A percentile compares a stretch with the other conserved stretches of the same genome.
Conservation (phyloP, 2,797 vertebrate genomes). For the Leucoraja ocellata region DNA sequence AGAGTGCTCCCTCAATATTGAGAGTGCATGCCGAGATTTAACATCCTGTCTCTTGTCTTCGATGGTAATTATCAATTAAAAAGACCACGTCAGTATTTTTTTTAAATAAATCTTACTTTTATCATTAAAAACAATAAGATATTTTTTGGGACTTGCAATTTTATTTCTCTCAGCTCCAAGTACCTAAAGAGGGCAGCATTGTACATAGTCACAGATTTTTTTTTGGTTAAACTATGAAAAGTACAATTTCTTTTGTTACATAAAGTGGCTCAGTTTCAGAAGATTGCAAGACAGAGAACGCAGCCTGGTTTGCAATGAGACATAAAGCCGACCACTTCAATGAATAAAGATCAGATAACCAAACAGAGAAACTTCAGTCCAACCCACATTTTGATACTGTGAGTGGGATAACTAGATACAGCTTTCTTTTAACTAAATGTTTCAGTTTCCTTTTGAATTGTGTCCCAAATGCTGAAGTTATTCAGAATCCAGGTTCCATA, state of each 20-base stretch:
- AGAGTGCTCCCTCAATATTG: background rate
- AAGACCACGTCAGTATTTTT: background rate
- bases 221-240: background rate
- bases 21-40: background rate
- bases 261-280: slow-evolving; percentile 13
- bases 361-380: background rate
- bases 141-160: background rate
- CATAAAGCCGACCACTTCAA: background rate
- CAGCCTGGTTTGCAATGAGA: background rate
- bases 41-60: background rate
- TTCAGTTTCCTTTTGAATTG: slow-evolving; percentile 7
- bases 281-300: background rate
- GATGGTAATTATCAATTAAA: background rate
- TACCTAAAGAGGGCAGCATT: slow-evolving; percentile 48
- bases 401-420: background rate
- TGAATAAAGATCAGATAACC: background rate
- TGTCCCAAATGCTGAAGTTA: background rate
- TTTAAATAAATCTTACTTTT: slow-evolving; percentile 28
- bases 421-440: background rate
- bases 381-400: background rate
- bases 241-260: background rate
- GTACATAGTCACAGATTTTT: slow-evolving; percentile 38
- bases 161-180: slow-evolving; percentile 34
- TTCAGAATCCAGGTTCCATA: background rate
- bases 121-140: slow-evolving; percentile 38